phyloP scores from a whole-genome alignment of 2,888 invertebrate genomes.

The Liopterus haemorrhoidalis region DNA sequence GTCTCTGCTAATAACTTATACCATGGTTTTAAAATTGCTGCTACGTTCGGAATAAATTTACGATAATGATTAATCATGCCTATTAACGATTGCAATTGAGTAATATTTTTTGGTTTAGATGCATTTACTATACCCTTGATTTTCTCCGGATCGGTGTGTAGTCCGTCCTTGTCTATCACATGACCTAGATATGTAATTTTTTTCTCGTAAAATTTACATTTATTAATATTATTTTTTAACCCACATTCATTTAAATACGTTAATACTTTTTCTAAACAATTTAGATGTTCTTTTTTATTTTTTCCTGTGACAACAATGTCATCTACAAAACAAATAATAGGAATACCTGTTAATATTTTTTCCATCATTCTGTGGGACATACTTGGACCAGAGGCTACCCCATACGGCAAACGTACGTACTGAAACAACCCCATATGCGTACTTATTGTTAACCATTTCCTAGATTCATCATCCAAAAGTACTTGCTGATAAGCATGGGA shows the following conservation, averaged over 20 bases:
- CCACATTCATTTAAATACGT: conserved; percentile 27
- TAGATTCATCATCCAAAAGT: conserved; percentile 13
- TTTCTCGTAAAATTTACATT: conserved; percentile 35
- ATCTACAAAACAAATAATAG: conserved; percentile 19
- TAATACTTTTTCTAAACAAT: conserved; percentile 28
- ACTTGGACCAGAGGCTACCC: conserved; percentile 37
- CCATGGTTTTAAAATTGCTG: conserved; percentile 7
- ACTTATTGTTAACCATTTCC: conserved; percentile 10
- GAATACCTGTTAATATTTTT: conserved; percentile 19
- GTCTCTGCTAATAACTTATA: too few species aligned
- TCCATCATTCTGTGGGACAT: conserved; percentile 38
- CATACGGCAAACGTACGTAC: conserved; percentile 39
- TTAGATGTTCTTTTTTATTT: conserved; percentile 26
- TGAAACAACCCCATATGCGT: conserved; percentile 35
- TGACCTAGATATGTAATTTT: too few species aligned
- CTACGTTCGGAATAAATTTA: conserved; percentile 12
- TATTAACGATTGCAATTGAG: conserved; percentile 13
- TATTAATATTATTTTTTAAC: conserved; percentile 31
- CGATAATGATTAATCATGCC: conserved; percentile 22
- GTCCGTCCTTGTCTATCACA: conserved; percentile 32
- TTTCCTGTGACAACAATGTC: conserved; percentile 34
- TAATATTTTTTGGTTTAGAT: conserved; percentile 7
- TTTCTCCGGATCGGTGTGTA: conserved; percentile 17
- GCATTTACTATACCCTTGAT: conserved; percentile 12
- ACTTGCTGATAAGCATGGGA: conserved; percentile 23